Base-by-base conservation (phyloP, 2,888 invertebrate species). In the Mesoligia furuncula region DNA sequence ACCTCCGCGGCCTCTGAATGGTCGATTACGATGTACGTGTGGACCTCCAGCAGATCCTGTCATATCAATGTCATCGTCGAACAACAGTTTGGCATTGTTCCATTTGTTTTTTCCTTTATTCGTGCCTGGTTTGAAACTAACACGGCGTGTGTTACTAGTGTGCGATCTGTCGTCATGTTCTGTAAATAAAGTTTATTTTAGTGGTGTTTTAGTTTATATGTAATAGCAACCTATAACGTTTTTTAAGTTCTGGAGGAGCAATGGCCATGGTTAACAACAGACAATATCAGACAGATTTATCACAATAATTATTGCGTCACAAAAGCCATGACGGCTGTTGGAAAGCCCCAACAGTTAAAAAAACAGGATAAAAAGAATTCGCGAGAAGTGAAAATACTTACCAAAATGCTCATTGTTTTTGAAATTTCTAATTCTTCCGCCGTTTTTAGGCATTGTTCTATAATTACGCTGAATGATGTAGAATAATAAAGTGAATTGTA, bases 31-130 rank as follows among this genome's bases (percentile, higher is more conserved):
- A 9, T 88, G 85, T n/a, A 87, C 85, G 39, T 90, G 89, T 64
- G 88, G 90, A 3, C 91, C 90, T 69, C 91, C 93, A 54, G 94
- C 93, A 27, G 94, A 92, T 5, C 95, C 95, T 45, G 95, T 95
- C 97, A 98, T 98, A 84, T 97, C 97, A 88, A 97, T 97, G 88
- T 97, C 97, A 92, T 97, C 97, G 87, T 97, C 97, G 72, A 97
- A 93, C n/a, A 97, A 85, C 70, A 97, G 93, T 77, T 96, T 95
- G 5, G 96, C 93, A 81, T 95, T 89, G 75, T 89, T 93, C 83
- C 95, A 95, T 87, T 96, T 96, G 80, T 95, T 95, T 85, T 95
- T 95, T 24, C 95, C 94, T 88, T 96, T 96, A 76, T 94, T 94
- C 7, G 94, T 94, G 20, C 95, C 95, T 68, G 96, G 93, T 88